A percentile compares a stretch with the other conserved stretches of the same genome.
Evolutionary conservation across 1,140 invertebrate genomes (phyloP).

Genomic region (Carposina sasakii): DNA sequence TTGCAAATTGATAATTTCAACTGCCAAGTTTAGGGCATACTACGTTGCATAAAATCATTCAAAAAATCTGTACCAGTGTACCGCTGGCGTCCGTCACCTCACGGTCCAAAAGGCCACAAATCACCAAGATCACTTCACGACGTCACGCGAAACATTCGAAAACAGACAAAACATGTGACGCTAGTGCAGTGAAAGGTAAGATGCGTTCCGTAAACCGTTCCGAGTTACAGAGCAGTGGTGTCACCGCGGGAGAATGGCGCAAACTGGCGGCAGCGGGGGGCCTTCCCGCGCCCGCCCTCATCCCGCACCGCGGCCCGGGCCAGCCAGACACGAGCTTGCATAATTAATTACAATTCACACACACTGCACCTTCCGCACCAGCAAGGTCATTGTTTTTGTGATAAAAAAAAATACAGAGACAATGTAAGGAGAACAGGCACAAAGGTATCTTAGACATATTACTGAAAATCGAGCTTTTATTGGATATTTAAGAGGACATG

Average conservation of each 20-base stretch:
- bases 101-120: slow-evolving; percentile 53
- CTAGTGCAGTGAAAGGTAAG: slow-evolving; percentile 64
- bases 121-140: slow-evolving; percentile 67
- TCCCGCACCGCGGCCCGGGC: slow-evolving; percentile 34
- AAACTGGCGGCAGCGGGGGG: slow-evolving; percentile 48
- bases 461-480: no score
- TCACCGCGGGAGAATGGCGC: slow-evolving; percentile 63
- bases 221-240: slow-evolving; percentile 55
- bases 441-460: no score
- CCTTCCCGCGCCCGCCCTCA: slow-evolving; percentile 18
- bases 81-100: slow-evolving; percentile 28
- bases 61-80: slow-evolving; percentile 26
- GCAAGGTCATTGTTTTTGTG: slow-evolving; percentile 50
- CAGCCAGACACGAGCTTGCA: slow-evolving; percentile 63
- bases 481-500: no score
- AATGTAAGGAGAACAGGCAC: no score
- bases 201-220: slow-evolving; percentile 57
- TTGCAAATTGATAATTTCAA: no score
- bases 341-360: slow-evolving; percentile 66
- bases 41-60: no score
- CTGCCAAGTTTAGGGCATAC: no score
- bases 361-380: slow-evolving; percentile 55
- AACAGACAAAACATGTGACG: slow-evolving; percentile 52
- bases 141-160: slow-evolving; percentile 47
- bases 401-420: background rate